Evolutionary conservation across 2,797 vertebrate genomes (phyloP).

Genomic region (Otolemur crassicaudatus): DNA sequence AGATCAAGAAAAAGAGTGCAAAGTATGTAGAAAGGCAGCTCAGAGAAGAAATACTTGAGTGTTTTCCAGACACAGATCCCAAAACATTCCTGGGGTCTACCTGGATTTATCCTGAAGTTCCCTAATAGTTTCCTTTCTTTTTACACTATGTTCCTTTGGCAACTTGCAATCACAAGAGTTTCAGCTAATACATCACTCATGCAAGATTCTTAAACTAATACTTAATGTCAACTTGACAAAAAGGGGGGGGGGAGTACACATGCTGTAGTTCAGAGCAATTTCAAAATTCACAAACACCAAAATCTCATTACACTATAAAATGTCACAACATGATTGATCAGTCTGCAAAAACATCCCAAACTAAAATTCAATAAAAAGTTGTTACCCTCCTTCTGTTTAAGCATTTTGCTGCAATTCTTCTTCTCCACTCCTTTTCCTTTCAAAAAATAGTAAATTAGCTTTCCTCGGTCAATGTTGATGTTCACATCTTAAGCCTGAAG

Average conservation of each 20-base stretch:
- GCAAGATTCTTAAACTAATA: slow-evolving; percentile 36
- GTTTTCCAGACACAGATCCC: neutral
- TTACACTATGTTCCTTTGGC: neutral
- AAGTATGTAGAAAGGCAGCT: neutral
- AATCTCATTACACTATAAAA: slow-evolving; percentile 42
- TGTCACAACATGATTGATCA: slow-evolving; percentile 49
- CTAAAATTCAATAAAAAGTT: slow-evolving; percentile 56
- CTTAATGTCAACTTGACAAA: neutral
- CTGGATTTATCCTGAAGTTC: neutral
- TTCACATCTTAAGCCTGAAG: slow-evolving; percentile 41
- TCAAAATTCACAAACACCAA: slow-evolving; percentile 62
- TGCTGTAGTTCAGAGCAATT: slow-evolving; percentile 42
- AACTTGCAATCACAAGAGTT: slow-evolving; percentile 2
- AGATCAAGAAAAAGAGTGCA: neutral
- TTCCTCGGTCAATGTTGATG: neutral
- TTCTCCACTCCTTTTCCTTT: slow-evolving; percentile 32
- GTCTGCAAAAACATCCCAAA: slow-evolving; percentile 57
- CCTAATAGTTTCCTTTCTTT: neutral
- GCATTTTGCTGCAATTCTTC: slow-evolving; percentile 23
- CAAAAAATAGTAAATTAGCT: slow-evolving; percentile 49
- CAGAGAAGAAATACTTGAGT: neutral
- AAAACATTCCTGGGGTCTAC: neutral
- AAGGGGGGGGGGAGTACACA: neutral
- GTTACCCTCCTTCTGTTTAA: slow-evolving; percentile 43
- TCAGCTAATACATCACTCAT: slow-evolving; percentile 18